These are phyloP conservation scores for Chaetodon trifascialis DNA, from an alignment of 2,113 vertebrate genomes.

Conservation along the genomic window DNA sequence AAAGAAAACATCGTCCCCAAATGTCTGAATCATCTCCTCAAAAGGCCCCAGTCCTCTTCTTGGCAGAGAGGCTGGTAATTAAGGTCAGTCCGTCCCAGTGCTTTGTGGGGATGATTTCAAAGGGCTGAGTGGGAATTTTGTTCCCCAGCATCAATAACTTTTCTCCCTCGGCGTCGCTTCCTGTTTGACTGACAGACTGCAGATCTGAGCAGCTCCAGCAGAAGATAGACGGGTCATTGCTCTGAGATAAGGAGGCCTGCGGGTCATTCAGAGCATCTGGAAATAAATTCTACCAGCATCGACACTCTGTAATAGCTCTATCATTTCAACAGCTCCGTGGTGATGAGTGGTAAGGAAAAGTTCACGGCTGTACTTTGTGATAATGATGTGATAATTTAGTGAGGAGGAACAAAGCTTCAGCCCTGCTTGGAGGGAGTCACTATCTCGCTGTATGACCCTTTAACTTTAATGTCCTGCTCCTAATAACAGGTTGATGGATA, in stretches of 20 bases:
- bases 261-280: conserved; percentile 45
- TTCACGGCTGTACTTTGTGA: conserved; percentile 22
- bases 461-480: background rate
- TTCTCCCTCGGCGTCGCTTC: background rate
- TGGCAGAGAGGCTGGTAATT: conserved; percentile 23
- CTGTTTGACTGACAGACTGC: conserved; percentile 44
- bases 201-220: conserved; percentile 26
- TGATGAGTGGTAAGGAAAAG: conserved; percentile 16
- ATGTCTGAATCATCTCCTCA: conserved; percentile 28
- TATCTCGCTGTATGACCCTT: background rate
- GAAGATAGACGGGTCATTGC: conserved; percentile 35
- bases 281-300: conserved; percentile 62
- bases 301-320: conserved; percentile 13
- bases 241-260: conserved; percentile 60
- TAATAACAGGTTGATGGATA: background rate
- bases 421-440: background rate
- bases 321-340: conserved; percentile 40
- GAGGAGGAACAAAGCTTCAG: background rate
- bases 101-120: conserved; percentile 20
- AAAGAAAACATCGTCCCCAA: background rate
- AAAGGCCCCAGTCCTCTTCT: conserved; percentile 13
- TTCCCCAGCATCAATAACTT: conserved; percentile 2
- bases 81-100: background rate
- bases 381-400: background rate
- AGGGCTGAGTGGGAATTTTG: background rate